Evolutionary conservation across 1,140 invertebrate genomes (phyloP).

Genomic region (Euura saliciscinereae): DNA sequence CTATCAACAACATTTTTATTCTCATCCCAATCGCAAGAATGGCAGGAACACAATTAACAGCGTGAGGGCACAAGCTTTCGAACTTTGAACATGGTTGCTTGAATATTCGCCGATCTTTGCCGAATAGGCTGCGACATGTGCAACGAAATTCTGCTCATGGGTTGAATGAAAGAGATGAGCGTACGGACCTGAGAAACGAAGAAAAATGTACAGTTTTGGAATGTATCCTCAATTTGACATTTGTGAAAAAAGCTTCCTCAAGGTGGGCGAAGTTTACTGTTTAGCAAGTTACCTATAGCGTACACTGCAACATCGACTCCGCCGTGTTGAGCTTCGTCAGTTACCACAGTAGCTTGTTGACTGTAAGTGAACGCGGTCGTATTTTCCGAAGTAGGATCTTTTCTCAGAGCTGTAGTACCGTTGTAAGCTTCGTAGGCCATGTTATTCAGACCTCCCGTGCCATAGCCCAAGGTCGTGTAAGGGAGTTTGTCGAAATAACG

Average conservation of each 20-base stretch:
- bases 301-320: conserved; percentile 87
- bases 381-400: conserved; percentile 65
- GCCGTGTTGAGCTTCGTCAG: conserved; percentile 78
- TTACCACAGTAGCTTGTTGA: conserved; percentile 75
- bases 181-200: conserved; percentile 72
- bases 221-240: too few species aligned
- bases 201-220: too few species aligned
- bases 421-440: conserved; percentile 63
- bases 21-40: too few species aligned
- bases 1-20: too few species aligned
- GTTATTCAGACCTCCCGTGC: conserved; percentile 75
- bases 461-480: conserved; percentile 83
- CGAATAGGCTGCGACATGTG: conserved; percentile 84
- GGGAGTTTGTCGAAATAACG: conserved; percentile 71
- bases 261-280: too few species aligned
- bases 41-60: too few species aligned
- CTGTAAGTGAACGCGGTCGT: conserved; percentile 73
- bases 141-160: conserved; percentile 91
- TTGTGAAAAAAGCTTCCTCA: too few species aligned
- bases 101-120: conserved; percentile 68
- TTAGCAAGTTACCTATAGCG: conserved; percentile 67
- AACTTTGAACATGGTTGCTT: too few species aligned
- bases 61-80: too few species aligned
- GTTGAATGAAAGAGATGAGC: conserved; percentile 88
- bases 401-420: conserved; percentile 50